Percentiles rank a stretch among this genome's conserved stretches.
Conservation (phyloP, 2,888 invertebrate species). For the Lingula anatina region DNA sequence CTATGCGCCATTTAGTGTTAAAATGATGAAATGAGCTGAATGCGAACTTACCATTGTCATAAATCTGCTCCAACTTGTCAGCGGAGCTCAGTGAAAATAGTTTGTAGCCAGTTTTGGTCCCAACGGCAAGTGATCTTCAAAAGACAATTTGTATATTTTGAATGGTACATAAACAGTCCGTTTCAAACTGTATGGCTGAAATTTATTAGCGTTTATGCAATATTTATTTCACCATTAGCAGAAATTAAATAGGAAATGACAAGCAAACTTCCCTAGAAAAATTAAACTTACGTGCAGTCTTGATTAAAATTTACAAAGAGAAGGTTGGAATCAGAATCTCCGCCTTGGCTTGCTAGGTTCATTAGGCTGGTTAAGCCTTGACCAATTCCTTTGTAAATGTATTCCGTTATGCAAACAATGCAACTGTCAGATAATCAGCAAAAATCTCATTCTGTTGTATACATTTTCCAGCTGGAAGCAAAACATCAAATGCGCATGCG, state of each 20-base stretch:
- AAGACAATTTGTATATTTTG: slow-evolving; percentile 2
- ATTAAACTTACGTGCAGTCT: slow-evolving; percentile 85
- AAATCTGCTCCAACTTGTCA: slow-evolving; percentile 83
- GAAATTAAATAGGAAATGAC: neutral
- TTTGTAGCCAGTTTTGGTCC: slow-evolving; percentile 84
- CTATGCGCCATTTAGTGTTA: neutral
- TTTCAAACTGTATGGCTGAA: neutral
- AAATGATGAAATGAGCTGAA: too few relatives aligned
- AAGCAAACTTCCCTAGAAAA: neutral
- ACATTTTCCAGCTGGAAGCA: too few relatives aligned
- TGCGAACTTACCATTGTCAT: slow-evolving; percentile 73
- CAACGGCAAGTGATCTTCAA: slow-evolving; percentile 76
- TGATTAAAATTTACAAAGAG: slow-evolving; percentile 96
- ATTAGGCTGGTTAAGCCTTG: slow-evolving; percentile 66
- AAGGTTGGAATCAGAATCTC: slow-evolving; percentile 67
- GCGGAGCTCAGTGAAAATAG: slow-evolving; percentile 73
- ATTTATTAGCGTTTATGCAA: slow-evolving; percentile 3
- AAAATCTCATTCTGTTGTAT: too few relatives aligned
- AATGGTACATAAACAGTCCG: too few relatives aligned
- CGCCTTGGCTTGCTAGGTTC: slow-evolving; percentile 75
- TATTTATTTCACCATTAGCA: slow-evolving; percentile 2
- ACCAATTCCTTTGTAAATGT: slow-evolving; percentile 25
- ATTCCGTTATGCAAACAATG: slow-evolving; percentile 23
- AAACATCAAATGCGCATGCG: neutral
- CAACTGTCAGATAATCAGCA: too few relatives aligned